phyloP scores from a whole-genome alignment of 2,888 invertebrate species.

The Zhengitettix transpicula region DNA sequence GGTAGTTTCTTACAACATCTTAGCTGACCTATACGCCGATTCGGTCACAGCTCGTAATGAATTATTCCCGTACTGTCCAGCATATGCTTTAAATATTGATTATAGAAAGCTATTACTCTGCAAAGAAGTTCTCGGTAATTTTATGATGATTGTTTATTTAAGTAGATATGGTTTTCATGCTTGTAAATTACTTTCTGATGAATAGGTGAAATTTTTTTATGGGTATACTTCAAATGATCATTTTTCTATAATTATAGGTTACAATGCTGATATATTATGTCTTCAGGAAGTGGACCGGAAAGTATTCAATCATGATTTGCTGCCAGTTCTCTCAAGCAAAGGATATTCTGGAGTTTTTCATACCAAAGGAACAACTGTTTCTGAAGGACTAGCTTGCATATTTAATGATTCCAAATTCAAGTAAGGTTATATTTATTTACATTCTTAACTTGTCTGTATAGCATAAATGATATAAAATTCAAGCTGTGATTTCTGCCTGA shows the following conservation, averaged over 20 bases:
- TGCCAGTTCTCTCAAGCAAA: conserved; percentile 35
- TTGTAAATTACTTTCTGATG: neutral
- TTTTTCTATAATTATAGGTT: conserved; percentile 38
- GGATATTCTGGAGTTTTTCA: conserved; percentile 44
- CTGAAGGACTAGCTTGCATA: conserved; percentile 71
- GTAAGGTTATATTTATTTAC: neutral
- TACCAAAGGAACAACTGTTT: conserved; percentile 52
- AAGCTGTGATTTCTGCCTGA: too few relatives aligned
- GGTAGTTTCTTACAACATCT: conserved; percentile 73
- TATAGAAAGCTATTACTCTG: conserved; percentile 74
- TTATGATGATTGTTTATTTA: neutral
- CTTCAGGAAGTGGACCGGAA: conserved; percentile 83
- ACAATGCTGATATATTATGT: conserved; percentile 77
- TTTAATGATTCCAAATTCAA: conserved; percentile 30
- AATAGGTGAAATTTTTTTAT: too few relatives aligned
- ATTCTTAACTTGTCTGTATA: neutral
- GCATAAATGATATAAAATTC: too few relatives aligned
- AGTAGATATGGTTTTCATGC: neutral
- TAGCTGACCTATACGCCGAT: conserved; percentile 84
- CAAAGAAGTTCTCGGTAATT: conserved; percentile 63
- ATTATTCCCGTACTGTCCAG: conserved; percentile 71
- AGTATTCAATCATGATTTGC: conserved; percentile 51
- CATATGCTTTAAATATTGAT: conserved; percentile 61
- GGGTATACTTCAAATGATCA: neutral
- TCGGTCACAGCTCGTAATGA: conserved; percentile 55